Conservation (phyloP, 1,140 invertebrate genomes). For the Caerostris extrusa region DNA sequence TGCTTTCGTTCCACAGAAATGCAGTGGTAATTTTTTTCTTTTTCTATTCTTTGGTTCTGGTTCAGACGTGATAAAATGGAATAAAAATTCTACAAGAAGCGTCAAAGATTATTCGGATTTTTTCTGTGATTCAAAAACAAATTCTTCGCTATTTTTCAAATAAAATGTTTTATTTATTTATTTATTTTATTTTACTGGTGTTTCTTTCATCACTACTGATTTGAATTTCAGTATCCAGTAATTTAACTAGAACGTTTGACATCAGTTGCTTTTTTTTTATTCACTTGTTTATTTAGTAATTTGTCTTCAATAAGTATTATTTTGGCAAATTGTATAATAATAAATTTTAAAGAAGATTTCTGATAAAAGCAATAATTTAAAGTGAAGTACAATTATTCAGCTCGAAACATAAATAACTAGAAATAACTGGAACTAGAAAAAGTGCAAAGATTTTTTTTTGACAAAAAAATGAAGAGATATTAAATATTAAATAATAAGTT, state of each 20-base stretch:
- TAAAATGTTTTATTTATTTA: neutral
- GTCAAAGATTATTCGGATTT: neutral
- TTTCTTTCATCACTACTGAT: neutral
- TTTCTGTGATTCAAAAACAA: neutral
- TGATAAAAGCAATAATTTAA: no score
- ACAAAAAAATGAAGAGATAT: no score
- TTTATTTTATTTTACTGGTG: neutral
- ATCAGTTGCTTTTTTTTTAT: no score
- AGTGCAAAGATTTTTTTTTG: no score
- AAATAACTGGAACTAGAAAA: no score
- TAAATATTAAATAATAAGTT: no score
- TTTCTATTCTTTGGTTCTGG: neutral
- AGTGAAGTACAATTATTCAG: no score
- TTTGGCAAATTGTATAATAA: no score
- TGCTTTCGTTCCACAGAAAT: neutral
- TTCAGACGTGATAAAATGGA: conserved; percentile 23
- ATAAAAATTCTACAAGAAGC: conserved; percentile 3
- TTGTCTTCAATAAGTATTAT: no score
- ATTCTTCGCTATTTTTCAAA: neutral
- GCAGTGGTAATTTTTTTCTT: neutral
- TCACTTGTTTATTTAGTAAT: no score
- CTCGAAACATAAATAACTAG: no score
- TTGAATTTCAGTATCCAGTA: neutral
- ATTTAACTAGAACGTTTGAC: neutral
- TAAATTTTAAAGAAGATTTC: no score